A percentile compares a stretch with the other conserved stretches of the same genome.
phyloP scores from a whole-genome alignment of 2,113 vertebrate genomes.

The Eretmochelys imbricata region DNA sequence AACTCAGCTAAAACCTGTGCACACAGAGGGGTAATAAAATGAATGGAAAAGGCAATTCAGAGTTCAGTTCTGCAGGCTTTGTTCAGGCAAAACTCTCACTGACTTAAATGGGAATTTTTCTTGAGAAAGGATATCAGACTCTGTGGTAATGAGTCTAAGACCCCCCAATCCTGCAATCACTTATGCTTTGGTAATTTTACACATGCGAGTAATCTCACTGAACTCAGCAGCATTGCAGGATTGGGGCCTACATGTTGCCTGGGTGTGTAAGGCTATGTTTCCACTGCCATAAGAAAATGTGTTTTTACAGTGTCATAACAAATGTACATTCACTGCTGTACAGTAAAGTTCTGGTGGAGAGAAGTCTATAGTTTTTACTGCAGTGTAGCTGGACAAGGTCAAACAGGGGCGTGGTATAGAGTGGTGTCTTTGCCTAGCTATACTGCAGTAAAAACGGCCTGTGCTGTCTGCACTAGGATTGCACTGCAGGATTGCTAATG shows the following conservation, averaged over 20 bases:
- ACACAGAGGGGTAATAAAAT: slow-evolving; percentile 21
- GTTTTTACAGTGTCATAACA: neutral
- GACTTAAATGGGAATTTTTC: neutral
- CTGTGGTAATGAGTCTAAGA: neutral
- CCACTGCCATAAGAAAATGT: neutral
- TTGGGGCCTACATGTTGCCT: neutral
- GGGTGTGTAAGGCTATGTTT: neutral
- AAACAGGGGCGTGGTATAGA: neutral
- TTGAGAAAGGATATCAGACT: neutral
- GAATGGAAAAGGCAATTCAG: neutral
- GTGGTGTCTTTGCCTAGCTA: neutral
- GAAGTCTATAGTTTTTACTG: neutral
- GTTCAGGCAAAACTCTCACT: slow-evolving; percentile 36
- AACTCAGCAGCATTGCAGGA: neutral
- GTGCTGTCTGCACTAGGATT: neutral
- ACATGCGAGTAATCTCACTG: neutral
- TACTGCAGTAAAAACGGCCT: neutral
- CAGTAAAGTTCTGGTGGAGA: neutral
- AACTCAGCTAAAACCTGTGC: neutral
- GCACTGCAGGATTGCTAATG: neutral
- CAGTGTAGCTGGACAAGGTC: neutral
- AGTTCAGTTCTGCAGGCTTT: slow-evolving; percentile 17
- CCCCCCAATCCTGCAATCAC: neutral
- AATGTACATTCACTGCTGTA: neutral
- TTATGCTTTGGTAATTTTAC: neutral